These are phyloP conservation scores for Leptinotarsa juncta DNA, from an alignment of 2,888 invertebrate genomes.

Conservation along the genomic window DNA sequence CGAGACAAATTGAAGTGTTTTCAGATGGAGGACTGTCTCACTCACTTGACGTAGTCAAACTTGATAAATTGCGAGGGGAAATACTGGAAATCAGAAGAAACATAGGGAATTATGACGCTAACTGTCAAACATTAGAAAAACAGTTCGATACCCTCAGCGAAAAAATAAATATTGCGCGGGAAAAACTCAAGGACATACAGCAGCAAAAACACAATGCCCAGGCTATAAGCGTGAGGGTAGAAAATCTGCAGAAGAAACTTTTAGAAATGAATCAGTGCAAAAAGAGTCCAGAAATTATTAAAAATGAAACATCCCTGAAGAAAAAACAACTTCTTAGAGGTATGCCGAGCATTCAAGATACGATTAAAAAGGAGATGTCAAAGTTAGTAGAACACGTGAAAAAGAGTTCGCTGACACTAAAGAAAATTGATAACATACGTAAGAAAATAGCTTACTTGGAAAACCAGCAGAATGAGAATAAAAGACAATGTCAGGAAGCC, in stretches of 20 bases:
- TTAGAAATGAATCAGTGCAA: conserved; percentile 47
- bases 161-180: conserved; percentile 44
- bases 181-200: conserved; percentile 50
- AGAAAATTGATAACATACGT: conserved; percentile 52
- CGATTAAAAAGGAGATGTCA: conserved; percentile 47
- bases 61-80: conserved; percentile 61
- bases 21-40: conserved; percentile 71
- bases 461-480: conserved; percentile 59
- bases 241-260: conserved; percentile 43
- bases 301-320: conserved; percentile 55
- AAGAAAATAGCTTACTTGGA: conserved; percentile 56
- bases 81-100: conserved; percentile 50
- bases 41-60: conserved; percentile 69
- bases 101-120: conserved; percentile 47
- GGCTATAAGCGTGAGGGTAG: conserved; percentile 47
- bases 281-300: conserved; percentile 53
- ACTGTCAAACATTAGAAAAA: conserved; percentile 61
- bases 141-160: conserved; percentile 53
- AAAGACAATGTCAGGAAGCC: conserved; percentile 55
- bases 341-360: conserved; percentile 49
- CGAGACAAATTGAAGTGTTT: conserved; percentile 69
- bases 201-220: conserved; percentile 47
- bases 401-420: conserved; percentile 47
- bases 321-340: conserved; percentile 44
- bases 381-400: conserved; percentile 40